These are phyloP conservation scores for Sepiola atlantica DNA, from an alignment of 2,888 invertebrate species.

Conservation along the genomic window DNA sequence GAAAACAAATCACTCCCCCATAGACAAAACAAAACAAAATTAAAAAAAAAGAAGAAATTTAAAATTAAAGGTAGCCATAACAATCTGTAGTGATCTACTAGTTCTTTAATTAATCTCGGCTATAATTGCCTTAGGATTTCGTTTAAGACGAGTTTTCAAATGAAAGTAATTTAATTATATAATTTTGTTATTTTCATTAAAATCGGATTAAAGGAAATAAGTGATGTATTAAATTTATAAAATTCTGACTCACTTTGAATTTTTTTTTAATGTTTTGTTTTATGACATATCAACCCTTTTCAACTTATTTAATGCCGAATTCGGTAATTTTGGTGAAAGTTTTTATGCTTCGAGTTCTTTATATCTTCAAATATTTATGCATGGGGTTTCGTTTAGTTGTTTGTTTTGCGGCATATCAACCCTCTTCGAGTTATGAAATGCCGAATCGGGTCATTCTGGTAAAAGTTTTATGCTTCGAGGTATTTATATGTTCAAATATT, in stretches of 20 bases:
- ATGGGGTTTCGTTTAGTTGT: too few species aligned
- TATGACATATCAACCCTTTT: too few species aligned
- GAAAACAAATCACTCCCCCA: neutral
- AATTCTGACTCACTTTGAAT: neutral
- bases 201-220: neutral
- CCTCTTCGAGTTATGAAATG: too few species aligned
- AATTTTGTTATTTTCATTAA: slow-evolving; percentile 10
- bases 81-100: neutral
- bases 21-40: neutral
- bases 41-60: neutral
- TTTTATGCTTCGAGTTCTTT: too few species aligned
- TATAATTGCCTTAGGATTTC: neutral
- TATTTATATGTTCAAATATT: too few species aligned
- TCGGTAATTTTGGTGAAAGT: too few species aligned
- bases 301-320: too few species aligned
- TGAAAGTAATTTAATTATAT: slow-evolving; percentile 32
- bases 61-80: neutral
- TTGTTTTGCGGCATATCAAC: too few species aligned
- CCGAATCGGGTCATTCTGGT: too few species aligned
- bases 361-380: too few species aligned
- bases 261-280: too few species aligned
- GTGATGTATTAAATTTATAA: neutral
- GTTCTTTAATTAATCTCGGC: neutral
- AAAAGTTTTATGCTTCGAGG: too few species aligned
- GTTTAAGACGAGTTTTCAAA: neutral